phyloP scores from a whole-genome alignment of 2,113 vertebrate genomes.

The Daboia siamensis region DNA sequence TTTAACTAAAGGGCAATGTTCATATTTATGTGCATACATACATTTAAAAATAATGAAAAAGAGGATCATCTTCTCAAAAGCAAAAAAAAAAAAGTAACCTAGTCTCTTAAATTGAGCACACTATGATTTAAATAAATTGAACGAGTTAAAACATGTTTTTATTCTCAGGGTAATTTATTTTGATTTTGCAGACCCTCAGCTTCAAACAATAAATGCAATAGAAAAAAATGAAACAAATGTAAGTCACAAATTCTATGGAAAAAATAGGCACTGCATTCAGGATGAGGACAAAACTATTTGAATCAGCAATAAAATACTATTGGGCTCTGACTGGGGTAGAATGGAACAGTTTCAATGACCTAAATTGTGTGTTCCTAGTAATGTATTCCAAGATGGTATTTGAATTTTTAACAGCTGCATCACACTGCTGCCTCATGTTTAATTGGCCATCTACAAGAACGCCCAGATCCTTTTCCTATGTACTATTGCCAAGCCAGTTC shows the following conservation, averaged over 20 bases:
- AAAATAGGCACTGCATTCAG: background rate
- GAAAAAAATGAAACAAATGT: background rate
- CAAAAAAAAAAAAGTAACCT: background rate
- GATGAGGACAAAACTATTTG: background rate
- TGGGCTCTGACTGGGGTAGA: background rate
- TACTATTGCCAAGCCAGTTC: background rate
- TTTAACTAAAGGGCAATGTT: background rate
- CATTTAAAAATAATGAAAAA: background rate
- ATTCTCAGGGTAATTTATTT: background rate
- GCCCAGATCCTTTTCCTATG: background rate
- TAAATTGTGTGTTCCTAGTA: background rate
- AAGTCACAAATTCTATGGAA: background rate
- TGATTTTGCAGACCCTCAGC: background rate
- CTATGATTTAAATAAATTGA: background rate
- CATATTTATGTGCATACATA: background rate
- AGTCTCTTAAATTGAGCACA: background rate
- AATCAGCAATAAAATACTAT: background rate
- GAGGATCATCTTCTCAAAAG: background rate
- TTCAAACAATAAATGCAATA: background rate
- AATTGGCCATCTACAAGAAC: background rate
- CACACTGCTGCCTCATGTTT: background rate
- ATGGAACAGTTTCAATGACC: background rate
- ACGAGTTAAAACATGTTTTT: background rate
- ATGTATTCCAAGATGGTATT: background rate
- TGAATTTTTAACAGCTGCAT: background rate